Conservation (phyloP, 2,888 invertebrate genomes). For the Carcina quercana region DNA sequence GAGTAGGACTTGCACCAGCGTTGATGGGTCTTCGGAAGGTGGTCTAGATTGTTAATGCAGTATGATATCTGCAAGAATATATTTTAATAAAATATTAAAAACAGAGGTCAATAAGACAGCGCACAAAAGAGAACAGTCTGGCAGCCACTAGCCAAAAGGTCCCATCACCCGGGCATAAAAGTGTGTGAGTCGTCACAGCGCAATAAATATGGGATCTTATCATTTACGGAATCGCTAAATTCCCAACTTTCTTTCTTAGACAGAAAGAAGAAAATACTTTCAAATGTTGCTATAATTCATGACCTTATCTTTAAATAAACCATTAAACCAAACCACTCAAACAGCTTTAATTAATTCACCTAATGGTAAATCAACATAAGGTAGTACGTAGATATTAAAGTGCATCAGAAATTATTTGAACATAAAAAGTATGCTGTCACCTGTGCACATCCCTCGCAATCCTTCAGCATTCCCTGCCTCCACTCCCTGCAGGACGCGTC, state of each 20-base stretch:
- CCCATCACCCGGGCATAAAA: no score
- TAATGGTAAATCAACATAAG: neutral
- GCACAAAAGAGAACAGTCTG: no score
- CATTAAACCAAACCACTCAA: no score
- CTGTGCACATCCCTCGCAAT: slow-evolving; percentile 76
- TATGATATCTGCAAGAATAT: slow-evolving; percentile 57
- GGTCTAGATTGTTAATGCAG: slow-evolving; percentile 64
- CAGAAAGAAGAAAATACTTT: no score
- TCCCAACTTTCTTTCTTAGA: no score
- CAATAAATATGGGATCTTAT: no score
- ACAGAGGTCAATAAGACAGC: neutral
- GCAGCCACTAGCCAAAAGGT: no score
- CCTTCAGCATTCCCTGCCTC: slow-evolving; percentile 53
- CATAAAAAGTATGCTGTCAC: slow-evolving; percentile 27
- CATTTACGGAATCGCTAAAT: no score
- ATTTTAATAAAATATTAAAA: neutral
- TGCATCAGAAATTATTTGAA: neutral
- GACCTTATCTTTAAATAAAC: no score
- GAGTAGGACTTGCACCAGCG: slow-evolving; percentile 78
- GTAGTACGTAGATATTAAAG: no score
- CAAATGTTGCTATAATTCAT: no score
- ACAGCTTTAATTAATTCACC: neutral
- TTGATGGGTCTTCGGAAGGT: slow-evolving; percentile 65
- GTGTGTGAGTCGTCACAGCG: no score
- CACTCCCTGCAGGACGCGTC: slow-evolving; percentile 72